Base-by-base conservation (phyloP, 2,113 vertebrate genomes). In the Sinocyclocheilus rhinocerous region DNA sequence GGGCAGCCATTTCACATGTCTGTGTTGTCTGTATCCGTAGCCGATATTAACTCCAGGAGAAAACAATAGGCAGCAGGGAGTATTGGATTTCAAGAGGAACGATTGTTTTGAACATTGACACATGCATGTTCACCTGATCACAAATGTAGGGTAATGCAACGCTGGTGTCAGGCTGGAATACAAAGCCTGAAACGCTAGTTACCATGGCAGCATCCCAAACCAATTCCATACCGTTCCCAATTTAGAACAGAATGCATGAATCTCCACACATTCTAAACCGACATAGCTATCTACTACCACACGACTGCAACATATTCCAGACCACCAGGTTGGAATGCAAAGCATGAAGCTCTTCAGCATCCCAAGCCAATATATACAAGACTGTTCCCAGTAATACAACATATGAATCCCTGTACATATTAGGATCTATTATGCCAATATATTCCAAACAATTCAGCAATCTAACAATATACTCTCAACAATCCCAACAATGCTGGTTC, bases 191-290 rank as follows among this genome's bases (percentile, higher is more conserved):
- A 20, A 20, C 33, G 4, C 69, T 20, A 39, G 69, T 48, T 76
- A 50, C 42, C 39, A 48, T 50, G 33, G 33, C 33, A 61, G 55
- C 20, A 26, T 63, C 76, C 76, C 50, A 78, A 78, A 36, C 50
- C 50, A 78, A 33, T 57, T 55, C 76, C 76, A 80, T 39, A 63
- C 7, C 57, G 20, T 26, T 81, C n/a, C 16, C 42, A 67, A 18
- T 26, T 67, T 81, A 65, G 78, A 80, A 76, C 59, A 65, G 22
- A 81, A 61, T 42, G 36, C 20, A 36, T 65, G 26, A 61, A 61
- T 65, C 22, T 80, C 10, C 4, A 55, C 4, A 59, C 52, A 13
- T 50, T 76, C 65, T 69, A 15, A 15, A 15, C 0, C 15, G 13
- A 13, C 15, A 16, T 24, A 33, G 29, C 29, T 33, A 12, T 65